Percentiles rank a stretch among this genome's conserved stretches.
Evolutionary conservation across 2,797 vertebrate genomes (phyloP).

Genomic region (Chelonia mydas): DNA sequence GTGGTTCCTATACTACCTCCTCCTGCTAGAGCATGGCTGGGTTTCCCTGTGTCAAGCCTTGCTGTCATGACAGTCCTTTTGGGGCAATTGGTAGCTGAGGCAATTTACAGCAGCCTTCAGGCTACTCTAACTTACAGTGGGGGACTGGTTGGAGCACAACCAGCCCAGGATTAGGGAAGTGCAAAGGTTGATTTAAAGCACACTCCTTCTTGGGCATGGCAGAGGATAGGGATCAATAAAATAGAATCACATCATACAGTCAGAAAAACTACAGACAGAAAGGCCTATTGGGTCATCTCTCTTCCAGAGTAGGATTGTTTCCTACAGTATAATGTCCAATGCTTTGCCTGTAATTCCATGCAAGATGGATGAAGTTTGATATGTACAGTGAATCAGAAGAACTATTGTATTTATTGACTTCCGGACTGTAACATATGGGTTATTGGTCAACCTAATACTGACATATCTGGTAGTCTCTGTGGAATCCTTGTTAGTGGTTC

Average conservation of each 20-base stretch:
- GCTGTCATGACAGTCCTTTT: background rate
- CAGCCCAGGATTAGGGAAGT: background rate
- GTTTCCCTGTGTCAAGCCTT: background rate
- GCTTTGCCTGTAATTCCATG: background rate
- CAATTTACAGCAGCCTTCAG: background rate
- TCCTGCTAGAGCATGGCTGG: background rate
- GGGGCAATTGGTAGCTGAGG: background rate
- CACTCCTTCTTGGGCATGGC: background rate
- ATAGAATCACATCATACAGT: background rate
- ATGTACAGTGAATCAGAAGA: background rate
- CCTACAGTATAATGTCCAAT: background rate
- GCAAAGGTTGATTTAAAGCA: background rate
- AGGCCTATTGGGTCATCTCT: background rate
- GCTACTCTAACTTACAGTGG: background rate
- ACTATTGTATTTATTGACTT: background rate
- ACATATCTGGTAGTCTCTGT: background rate
- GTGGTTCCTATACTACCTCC: background rate
- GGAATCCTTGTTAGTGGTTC: background rate
- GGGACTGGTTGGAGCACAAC: background rate
- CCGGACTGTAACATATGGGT: background rate
- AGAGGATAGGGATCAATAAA: background rate
- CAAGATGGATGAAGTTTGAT: background rate
- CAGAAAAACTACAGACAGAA: background rate
- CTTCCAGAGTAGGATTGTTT: accelerated
- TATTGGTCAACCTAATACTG: background rate